phyloP scores from a whole-genome alignment of 2,113 vertebrate genomes.

The Platycercus adscitus region DNA sequence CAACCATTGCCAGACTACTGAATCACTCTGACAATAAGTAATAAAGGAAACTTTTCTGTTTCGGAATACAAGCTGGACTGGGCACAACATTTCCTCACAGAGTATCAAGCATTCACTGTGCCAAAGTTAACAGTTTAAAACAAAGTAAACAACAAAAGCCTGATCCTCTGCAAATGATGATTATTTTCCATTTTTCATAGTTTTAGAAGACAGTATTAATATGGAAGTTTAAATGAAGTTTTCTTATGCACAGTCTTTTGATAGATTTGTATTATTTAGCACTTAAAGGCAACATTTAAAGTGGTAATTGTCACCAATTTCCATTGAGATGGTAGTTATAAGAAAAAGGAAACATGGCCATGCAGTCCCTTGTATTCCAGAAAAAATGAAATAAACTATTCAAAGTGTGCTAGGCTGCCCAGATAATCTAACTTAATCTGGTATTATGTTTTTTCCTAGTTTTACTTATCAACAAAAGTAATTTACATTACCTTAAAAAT shows the following conservation, averaged over 20 bases:
- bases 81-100: not conserved
- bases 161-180: not conserved
- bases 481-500: not conserved
- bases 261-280: not conserved
- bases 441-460: not conserved
- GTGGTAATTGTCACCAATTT: not conserved
- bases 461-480: not conserved
- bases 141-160: not conserved
- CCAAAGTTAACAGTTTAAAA: not conserved
- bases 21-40: constrained; percentile 30
- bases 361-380: not conserved
- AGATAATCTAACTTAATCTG: not conserved
- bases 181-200: not conserved
- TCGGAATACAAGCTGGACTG: not conserved
- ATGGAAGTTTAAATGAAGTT: not conserved
- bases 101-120: not conserved
- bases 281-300: not conserved
- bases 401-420: not conserved
- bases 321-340: not conserved
- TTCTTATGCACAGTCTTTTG: not conserved
- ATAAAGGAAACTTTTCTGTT: constrained; percentile 25
- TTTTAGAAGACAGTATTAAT: not conserved
- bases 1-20: constrained; percentile 42
- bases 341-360: not conserved
- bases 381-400: not conserved